Evolutionary conservation across 2,888 invertebrate genomes (phyloP).

Genomic region (Chaitophorus viminalis): DNA sequence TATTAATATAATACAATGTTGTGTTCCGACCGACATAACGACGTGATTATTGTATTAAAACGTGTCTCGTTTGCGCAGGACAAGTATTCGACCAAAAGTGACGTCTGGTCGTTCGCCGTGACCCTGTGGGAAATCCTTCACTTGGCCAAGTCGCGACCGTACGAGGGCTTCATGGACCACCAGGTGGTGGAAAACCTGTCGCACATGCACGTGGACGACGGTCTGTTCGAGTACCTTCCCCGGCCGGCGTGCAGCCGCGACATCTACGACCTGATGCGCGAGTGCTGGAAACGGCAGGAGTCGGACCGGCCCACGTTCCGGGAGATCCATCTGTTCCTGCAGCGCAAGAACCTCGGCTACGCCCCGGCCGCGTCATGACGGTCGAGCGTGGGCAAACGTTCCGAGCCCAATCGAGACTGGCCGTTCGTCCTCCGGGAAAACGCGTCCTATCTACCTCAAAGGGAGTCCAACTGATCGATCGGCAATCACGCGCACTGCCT

Average conservation of each 20-base stretch:
- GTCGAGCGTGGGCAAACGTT: constrained; percentile 7
- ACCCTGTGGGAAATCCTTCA: constrained; percentile 88
- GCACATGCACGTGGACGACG: constrained; percentile 74
- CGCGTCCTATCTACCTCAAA: constrained; percentile 32
- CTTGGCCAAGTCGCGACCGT: constrained; percentile 81
- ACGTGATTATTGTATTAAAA: too few relatives aligned
- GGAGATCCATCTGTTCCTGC: constrained; percentile 74
- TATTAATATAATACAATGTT: too few relatives aligned
- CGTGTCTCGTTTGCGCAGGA: constrained; percentile 71
- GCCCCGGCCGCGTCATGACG: constrained; percentile 64
- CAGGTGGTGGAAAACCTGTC: constrained; percentile 85
- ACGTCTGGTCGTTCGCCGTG: constrained; percentile 91
- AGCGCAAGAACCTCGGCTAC: constrained; percentile 69
- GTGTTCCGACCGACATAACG: too few relatives aligned
- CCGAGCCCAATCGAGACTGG: constrained; percentile 26
- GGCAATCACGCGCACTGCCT: background rate
- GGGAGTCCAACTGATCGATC: background rate
- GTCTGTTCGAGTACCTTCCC: constrained; percentile 65
- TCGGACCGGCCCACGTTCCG: constrained; percentile 72
- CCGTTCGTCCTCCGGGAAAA: constrained; percentile 56
- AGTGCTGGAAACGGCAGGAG: constrained; percentile 73
- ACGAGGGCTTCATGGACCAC: constrained; percentile 78
- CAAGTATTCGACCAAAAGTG: constrained; percentile 87
- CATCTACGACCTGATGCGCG: constrained; percentile 73
- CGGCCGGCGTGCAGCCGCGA: constrained; percentile 72